phyloP scores from a whole-genome alignment of 2,888 invertebrate genomes.

The Drosophila gaucha region DNA sequence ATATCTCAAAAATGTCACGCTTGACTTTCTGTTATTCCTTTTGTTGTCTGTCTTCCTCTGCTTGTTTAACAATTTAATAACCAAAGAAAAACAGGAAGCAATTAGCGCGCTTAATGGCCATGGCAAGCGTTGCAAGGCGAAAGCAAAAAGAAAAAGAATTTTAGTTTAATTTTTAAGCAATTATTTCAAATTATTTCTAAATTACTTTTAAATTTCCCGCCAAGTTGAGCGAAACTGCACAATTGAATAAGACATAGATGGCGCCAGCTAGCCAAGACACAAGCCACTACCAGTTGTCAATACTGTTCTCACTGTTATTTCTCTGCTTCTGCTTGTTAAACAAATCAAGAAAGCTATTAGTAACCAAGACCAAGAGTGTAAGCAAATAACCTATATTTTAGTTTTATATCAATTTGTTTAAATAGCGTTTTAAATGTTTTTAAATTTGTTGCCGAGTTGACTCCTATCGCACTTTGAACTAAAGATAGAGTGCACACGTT shows the following conservation, averaged over 20 bases:
- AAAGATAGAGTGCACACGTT: conserved; percentile 23
- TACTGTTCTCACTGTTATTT: no score
- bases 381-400: background rate
- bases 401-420: background rate
- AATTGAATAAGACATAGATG: conserved; percentile 11
- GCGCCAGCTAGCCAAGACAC: background rate
- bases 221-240: background rate
- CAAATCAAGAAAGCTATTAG: no score
- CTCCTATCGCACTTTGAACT: accelerated
- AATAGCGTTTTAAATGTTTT: no score
- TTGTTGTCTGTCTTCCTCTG: conserved; percentile 3
- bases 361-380: no score
- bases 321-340: no score
- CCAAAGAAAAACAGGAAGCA: conserved; percentile 20
- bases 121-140: background rate
- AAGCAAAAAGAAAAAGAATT: background rate
- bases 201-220: conserved; percentile 8
- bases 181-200: background rate
- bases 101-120: conserved; percentile 19
- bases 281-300: background rate
- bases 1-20: conserved; percentile 79
- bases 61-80: conserved; percentile 32
- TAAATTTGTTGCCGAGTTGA: background rate
- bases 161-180: background rate
- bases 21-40: conserved; percentile 50